Evolutionary conservation across 2,888 invertebrate genomes (phyloP).

Genomic region (Chalcis sispes): DNA sequence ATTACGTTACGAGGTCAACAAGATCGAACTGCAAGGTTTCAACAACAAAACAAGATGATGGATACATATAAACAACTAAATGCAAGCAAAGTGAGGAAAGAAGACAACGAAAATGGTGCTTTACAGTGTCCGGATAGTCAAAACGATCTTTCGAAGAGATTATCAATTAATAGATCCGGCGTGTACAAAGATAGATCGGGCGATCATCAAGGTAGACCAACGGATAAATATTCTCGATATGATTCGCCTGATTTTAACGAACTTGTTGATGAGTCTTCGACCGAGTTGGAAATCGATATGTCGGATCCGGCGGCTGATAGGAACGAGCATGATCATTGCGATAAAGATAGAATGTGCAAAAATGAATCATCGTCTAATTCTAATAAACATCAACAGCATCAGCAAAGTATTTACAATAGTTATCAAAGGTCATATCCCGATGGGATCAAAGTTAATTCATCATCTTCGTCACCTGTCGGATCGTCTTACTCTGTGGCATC

Average conservation of each 20-base stretch:
- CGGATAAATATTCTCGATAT: slow-evolving; percentile 80
- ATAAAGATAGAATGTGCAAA: slow-evolving; percentile 75
- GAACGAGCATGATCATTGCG: slow-evolving; percentile 80
- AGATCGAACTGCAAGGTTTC: slow-evolving; percentile 65
- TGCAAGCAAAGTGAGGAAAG: slow-evolving; percentile 61
- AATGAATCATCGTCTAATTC: slow-evolving; percentile 65
- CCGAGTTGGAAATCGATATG: slow-evolving; percentile 88
- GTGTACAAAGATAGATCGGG: slow-evolving; percentile 61
- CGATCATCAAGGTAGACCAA: slow-evolving; percentile 60
- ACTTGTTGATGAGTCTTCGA: slow-evolving; percentile 85
- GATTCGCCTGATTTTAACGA: slow-evolving; percentile 87
- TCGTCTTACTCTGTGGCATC: slow-evolving; percentile 85
- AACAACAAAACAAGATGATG: slow-evolving; percentile 61
- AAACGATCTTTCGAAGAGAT: slow-evolving; percentile 63
- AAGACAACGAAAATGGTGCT: slow-evolving; percentile 75
- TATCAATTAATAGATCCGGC: slow-evolving; percentile 61
- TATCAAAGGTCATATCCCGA: slow-evolving; percentile 77
- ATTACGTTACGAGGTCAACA: slow-evolving; percentile 78
- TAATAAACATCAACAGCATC: slow-evolving; percentile 64
- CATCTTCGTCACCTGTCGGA: slow-evolving; percentile 76
- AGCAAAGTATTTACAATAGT: slow-evolving; percentile 71
- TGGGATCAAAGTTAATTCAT: slow-evolving; percentile 76
- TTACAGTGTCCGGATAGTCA: slow-evolving; percentile 76
- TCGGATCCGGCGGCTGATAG: slow-evolving; percentile 83
- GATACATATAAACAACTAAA: slow-evolving; percentile 55